Percentiles rank a stretch among this genome's conserved stretches.
phyloP scores from a whole-genome alignment of 2,888 invertebrate genomes.

The Theretra japonica region DNA sequence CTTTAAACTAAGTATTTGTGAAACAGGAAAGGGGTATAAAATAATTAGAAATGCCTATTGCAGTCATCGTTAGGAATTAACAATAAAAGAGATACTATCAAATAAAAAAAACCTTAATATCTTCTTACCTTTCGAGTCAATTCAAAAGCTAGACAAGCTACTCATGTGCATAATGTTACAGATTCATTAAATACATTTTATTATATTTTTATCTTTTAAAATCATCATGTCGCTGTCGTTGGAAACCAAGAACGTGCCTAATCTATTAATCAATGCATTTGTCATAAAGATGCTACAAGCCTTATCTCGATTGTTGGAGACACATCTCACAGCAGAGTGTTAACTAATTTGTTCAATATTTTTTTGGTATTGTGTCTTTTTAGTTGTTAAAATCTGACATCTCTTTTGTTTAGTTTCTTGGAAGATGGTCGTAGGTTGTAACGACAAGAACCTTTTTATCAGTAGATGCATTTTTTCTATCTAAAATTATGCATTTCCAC shows the following conservation, averaged over 20 bases:
- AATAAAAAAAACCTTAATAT: no score
- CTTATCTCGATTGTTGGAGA: background rate
- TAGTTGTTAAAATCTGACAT: background rate
- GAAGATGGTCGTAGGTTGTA: background rate
- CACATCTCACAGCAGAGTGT: constrained; percentile 2
- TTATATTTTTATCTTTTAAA: background rate
- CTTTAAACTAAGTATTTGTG: no score
- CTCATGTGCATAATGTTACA: background rate
- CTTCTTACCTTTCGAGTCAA: no score
- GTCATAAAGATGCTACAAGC: constrained; percentile 19
- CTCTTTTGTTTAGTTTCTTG: background rate
- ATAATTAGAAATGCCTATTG: no score
- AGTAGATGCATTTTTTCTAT: no score
- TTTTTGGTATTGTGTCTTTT: background rate
- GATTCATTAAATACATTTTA: background rate
- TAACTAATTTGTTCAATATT: constrained; percentile 8
- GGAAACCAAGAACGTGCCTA: background rate
- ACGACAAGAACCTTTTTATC: no score
- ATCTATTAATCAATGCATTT: constrained; percentile 19
- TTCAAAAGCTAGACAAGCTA: no score
- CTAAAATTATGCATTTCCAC: no score
- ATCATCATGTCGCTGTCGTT: background rate
- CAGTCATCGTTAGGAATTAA: no score
- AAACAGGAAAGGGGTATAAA: no score
- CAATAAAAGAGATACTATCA: no score